Evolutionary conservation across 2,113 vertebrate species (phyloP).

Genomic region (Ptilorrhoa leucosticta): DNA sequence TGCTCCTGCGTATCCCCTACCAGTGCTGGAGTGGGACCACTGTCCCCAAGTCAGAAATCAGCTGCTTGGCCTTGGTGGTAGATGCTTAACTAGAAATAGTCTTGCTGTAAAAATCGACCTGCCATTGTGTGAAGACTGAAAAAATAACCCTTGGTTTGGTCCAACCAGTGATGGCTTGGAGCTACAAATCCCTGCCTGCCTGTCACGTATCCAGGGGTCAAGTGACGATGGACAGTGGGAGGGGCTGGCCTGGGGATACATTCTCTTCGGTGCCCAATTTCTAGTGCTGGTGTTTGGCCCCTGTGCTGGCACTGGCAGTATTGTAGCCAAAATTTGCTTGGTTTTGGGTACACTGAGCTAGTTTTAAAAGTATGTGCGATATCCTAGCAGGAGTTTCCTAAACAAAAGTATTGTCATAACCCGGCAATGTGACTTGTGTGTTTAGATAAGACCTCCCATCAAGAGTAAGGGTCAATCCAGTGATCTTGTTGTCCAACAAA

Average conservation of each 20-base stretch:
- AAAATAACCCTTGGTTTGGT: not conserved
- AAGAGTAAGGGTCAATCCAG: not conserved
- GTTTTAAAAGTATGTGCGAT: not conserved
- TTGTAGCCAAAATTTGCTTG: not conserved
- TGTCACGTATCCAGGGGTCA: too few species aligned
- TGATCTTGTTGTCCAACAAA: not conserved
- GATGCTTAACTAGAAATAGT: not conserved
- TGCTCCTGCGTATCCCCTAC: accelerated
- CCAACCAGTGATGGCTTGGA: not conserved
- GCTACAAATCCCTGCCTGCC: not conserved
- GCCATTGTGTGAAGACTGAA: not conserved
- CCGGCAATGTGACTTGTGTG: not conserved
- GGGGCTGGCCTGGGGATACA: not conserved
- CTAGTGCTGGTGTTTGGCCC: not conserved
- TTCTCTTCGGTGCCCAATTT: not conserved
- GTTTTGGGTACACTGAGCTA: not conserved
- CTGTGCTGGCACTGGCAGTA: not conserved
- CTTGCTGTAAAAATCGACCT: not conserved
- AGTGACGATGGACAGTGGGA: not conserved
- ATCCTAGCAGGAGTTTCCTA: not conserved
- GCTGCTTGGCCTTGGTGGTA: not conserved
- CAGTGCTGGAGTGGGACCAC: not conserved
- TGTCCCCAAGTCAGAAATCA: not conserved
- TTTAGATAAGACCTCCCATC: not conserved
- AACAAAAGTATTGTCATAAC: not conserved